Conservation (phyloP, 2,888 invertebrate species). For the Caenorhabditis wallacei region DNA sequence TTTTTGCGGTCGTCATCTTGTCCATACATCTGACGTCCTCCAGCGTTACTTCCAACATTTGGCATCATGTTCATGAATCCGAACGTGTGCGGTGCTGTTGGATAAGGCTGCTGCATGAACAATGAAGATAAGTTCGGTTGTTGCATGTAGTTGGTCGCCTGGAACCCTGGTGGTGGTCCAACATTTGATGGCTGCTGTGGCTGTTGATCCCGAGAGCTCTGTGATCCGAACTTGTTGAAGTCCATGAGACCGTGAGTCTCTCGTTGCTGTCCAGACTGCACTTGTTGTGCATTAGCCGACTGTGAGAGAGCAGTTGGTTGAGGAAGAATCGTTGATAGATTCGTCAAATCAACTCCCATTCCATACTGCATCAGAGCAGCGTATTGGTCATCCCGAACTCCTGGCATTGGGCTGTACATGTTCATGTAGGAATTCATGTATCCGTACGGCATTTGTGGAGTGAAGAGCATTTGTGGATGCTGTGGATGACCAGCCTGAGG, state of each 20-base stretch:
- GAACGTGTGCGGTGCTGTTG: conserved; percentile 46
- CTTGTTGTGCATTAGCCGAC: conserved; percentile 47
- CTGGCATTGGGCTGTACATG: conserved; percentile 72
- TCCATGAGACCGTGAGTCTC: conserved; percentile 67
- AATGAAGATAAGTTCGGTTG: conserved; percentile 67
- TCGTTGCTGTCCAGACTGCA: conserved; percentile 65
- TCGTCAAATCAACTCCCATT: conserved; percentile 71
- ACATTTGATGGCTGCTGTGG: conserved; percentile 71
- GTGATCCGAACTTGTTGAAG: conserved; percentile 68
- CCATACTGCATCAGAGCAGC: conserved; percentile 72
- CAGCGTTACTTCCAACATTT: conserved; percentile 60
- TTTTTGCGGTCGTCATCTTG: conserved; percentile 66
- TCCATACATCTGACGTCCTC: conserved; percentile 69
- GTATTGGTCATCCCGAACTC: conserved; percentile 72
- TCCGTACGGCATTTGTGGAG: conserved; percentile 65
- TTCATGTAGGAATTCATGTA: conserved; percentile 68
- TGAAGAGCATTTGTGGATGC: conserved; percentile 67
- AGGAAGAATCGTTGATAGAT: conserved; percentile 66
- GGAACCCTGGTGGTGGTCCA: conserved; percentile 76
- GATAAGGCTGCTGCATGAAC: conserved; percentile 70
- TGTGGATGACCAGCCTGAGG: conserved; percentile 65
- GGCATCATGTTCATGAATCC: conserved; percentile 71
- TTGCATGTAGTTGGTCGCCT: conserved; percentile 63
- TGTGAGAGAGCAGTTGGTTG: conserved; percentile 54
- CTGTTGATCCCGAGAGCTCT: conserved; percentile 66